Base-by-base conservation (phyloP, 1,140 invertebrate species). In the Nixonia krombeini region DNA sequence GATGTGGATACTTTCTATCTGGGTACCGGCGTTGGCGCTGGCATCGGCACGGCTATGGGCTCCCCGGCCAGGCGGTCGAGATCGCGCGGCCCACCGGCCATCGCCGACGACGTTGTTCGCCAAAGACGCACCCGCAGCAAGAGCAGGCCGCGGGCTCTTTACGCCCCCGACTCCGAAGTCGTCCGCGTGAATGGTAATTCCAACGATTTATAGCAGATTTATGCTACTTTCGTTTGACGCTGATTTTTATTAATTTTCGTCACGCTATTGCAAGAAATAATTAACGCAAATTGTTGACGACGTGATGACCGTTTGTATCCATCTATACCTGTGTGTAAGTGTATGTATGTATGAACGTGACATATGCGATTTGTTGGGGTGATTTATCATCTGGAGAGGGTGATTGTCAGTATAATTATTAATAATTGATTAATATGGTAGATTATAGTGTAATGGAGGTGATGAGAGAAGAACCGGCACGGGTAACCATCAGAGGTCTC, bases 1-100 rank as follows among this genome's bases (percentile, higher is more conserved):
- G 93, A 95, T 69, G 91, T 95, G 26, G 94, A 96, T 76, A 95
- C 94, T 7, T 97, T 97, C 83, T 96, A 95, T 78, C 83, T 96
- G 71, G 92, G 91, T 8, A 87, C 89, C 10, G 89, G 90, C 0
- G 82, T 86, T 8, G 89, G 90, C 0, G 82, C 87, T 17, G 80
- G 79, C 0, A 78, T 81, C 13, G 77, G 85, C 3, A 82, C 82
- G 8, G 80, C 82, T 0, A 87, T 89, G 23, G 82, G 82, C 28
- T 91, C 90, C 0, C 90, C 90, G 1, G 87, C 90, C 10, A 83
- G 90, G 70, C 88, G 92, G 69, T 92, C 91, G 4, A 86, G 92
- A 57, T 92, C 92, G 2, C 86, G 92, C 49, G 90, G 87, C 4
- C 88, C 79, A 56, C 78, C 87, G 0, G 75, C 86, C 0, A 83